A percentile compares a stretch with the other conserved stretches of the same genome.
Evolutionary conservation across 1,140 invertebrate species (phyloP).

Genomic region (Hypsibius dujardini): DNA sequence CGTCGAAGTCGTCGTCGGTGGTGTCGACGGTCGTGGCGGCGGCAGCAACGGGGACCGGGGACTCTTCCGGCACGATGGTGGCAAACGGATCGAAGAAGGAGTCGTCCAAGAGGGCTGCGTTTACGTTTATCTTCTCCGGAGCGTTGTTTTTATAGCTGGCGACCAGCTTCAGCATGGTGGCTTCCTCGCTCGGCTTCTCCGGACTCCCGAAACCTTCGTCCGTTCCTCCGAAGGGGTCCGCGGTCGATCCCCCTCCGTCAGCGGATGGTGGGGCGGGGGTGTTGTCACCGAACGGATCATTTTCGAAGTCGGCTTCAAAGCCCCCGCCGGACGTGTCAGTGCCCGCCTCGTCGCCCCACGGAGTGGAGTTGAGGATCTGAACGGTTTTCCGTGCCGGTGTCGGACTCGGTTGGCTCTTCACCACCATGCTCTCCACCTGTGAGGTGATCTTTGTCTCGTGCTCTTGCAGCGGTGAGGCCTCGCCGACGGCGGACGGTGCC

Average conservation of each 20-base stretch:
- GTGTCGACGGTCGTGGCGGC: not conserved
- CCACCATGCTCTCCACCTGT: constrained; percentile 6
- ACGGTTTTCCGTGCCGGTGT: not conserved
- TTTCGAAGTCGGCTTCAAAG: not conserved
- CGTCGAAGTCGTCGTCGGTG: not conserved
- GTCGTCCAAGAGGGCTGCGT: not conserved
- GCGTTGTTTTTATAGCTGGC: constrained; percentile 14
- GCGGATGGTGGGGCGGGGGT: not conserved
- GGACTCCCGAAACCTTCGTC: no score
- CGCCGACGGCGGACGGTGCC: not conserved
- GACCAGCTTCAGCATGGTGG: not conserved
- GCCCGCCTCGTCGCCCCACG: constrained; percentile 6
- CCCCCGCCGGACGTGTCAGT: not conserved
- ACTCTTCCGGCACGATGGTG: constrained; percentile 17
- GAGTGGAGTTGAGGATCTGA: not conserved
- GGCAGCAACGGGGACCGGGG: constrained; percentile 16
- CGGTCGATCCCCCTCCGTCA: not conserved
- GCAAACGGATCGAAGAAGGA: constrained; percentile 16
- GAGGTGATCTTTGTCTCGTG: not conserved
- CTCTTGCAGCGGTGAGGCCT: not conserved
- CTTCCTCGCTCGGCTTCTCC: not conserved
- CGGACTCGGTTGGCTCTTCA: not conserved
- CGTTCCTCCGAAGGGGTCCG: no score
- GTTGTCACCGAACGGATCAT: not conserved
- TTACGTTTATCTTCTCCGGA: constrained; percentile 8